A percentile compares a stretch with the other conserved stretches of the same genome.
Evolutionary conservation across 2,113 vertebrate species (phyloP).

Genomic region (Okapia johnstoni): DNA sequence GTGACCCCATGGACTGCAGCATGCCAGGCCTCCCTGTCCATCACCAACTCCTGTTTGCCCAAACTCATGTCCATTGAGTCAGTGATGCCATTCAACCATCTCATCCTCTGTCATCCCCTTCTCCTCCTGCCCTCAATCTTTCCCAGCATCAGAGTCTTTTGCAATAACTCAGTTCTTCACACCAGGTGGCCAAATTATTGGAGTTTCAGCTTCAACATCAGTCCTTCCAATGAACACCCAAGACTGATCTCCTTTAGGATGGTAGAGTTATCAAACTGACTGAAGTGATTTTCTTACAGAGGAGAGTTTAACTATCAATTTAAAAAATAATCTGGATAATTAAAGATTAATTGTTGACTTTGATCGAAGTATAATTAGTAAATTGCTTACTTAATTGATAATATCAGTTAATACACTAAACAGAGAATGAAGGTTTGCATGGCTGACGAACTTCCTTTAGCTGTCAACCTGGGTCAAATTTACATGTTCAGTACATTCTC

Average conservation of each 20-base stretch:
- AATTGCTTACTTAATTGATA: neutral
- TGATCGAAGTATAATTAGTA: neutral
- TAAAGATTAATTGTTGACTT: neutral
- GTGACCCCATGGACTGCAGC: neutral
- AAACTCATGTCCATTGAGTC: neutral
- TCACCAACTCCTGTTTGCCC: neutral
- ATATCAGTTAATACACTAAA: neutral
- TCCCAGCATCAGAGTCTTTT: neutral
- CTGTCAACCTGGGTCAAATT: neutral
- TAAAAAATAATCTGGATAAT: neutral
- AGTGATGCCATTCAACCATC: neutral
- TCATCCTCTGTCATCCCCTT: neutral
- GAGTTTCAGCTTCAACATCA: neutral
- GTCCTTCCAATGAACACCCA: neutral
- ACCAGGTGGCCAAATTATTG: neutral
- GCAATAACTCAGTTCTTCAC: neutral
- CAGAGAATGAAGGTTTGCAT: neutral
- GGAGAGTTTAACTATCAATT: neutral
- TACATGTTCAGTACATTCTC: neutral
- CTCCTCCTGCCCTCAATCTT: neutral
- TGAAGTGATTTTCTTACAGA: neutral
- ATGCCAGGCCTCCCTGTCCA: fast-evolving
- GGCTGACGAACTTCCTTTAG: neutral
- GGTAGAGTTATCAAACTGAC: neutral
- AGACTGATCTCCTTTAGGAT: neutral